A percentile compares a stretch with the other conserved stretches of the same genome.
phyloP scores from a whole-genome alignment of 2,113 vertebrate genomes.

The Poecile atricapillus region DNA sequence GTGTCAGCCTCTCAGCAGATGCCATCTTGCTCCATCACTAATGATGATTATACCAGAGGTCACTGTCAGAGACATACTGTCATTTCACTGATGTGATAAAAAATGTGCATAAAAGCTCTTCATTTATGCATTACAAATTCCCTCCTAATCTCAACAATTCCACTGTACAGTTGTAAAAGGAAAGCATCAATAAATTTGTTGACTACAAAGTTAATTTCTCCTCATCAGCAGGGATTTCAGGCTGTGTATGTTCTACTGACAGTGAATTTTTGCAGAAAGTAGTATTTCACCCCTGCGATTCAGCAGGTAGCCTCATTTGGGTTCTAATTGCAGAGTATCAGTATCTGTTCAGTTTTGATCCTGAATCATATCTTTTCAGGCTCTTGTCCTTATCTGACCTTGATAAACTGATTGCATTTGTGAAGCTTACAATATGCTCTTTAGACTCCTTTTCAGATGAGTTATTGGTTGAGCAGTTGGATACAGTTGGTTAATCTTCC shows the following conservation, averaged over 20 bases:
- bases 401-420: conserved; percentile 67
- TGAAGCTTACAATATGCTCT: conserved; percentile 59
- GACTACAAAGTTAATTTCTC: conserved; percentile 39
- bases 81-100: not conserved
- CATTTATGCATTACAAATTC: not conserved
- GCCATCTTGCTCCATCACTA: not conserved
- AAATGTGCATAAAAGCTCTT: not conserved
- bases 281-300: conserved; percentile 16
- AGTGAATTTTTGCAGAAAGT: conserved; percentile 25
- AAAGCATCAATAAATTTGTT: not conserved
- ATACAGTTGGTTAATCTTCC: conserved; percentile 69
- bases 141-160: not conserved
- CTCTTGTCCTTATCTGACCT: conserved; percentile 69
- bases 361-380: conserved; percentile 45
- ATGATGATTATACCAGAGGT: conserved; percentile 17
- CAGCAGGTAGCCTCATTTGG: conserved; percentile 53
- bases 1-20: conserved; percentile 25
- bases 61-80: not conserved
- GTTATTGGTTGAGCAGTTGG: conserved; percentile 58
- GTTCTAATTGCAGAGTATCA: conserved; percentile 51
- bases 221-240: conserved; percentile 4
- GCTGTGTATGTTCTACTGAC: not conserved
- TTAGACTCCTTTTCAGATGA: conserved; percentile 61
- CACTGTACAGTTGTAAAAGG: not conserved
- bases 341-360: conserved; percentile 48